Base-by-base conservation (phyloP, 2,113 vertebrate species). In the Hypocryptadius cinnamomeus region DNA sequence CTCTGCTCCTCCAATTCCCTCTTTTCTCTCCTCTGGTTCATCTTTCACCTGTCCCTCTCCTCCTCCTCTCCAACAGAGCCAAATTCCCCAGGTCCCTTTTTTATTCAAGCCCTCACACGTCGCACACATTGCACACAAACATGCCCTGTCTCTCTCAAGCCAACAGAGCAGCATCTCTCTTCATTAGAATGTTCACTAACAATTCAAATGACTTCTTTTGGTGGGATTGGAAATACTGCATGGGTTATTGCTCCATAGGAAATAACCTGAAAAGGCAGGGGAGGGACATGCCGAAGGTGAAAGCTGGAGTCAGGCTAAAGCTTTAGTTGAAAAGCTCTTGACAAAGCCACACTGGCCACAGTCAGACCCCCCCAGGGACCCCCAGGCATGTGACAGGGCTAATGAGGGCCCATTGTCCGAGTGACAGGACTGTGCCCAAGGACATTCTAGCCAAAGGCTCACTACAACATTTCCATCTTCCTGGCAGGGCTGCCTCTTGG, bases 331-430 rank as follows among this genome's bases (percentile, higher is more conserved):
- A 78, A 95, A 89, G 63, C 5, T 8, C 57, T 44, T 91, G 56
- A 64, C 74, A 92, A 77, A 79, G 71, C 13, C 2, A 0, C 2
- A 1, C 20, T 72, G 65, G 61, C 48, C 2, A 0, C 40, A 51
- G 57, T 5, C 82, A 60, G 89, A 71, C 48, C 37, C 1, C 0
- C 50, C 63, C 53, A 54, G 81, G 3, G 3, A 17, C 9, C 42
- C 53, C 44, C 22, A 11, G 35, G 48, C 6, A 0, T 3, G 2
- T 31, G 40, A 13, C 54, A 61, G 45, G 44, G 54, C 45, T 44
- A 44, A 47, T 5, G 33, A 69, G 20, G 25, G 18, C 39, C 51
- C 23, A 8, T 31, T 0, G 0, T 33, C 33, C 0, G 0, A 79
- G n/a, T 15, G 18, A 59, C 25, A 27, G 50, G 42, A 10, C 40